Evolutionary conservation across 2,888 invertebrate species (phyloP), one percentile per base, ranked within the genome.

Genomic region (Anaspis maculata): DNA sequence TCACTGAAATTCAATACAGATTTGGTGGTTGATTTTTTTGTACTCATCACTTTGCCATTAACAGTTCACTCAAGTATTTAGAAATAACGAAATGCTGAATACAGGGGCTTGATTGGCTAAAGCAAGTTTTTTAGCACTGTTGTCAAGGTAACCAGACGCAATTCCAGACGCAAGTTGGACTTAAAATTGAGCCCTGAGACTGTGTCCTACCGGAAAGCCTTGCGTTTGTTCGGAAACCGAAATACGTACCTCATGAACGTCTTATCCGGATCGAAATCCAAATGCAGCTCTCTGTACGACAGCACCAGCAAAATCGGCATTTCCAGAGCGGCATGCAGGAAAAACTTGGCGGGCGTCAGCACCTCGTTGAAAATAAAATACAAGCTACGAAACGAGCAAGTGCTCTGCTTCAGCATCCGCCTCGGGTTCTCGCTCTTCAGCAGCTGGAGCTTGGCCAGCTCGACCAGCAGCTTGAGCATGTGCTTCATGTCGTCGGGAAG

Each of bases 241-340:
- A n/a, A n/a, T n/a, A n/a, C n/a, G n/a, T n/a, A 78, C 73, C 86
- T 75, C 54, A 83, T 77, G 45, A 79, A 71, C 32, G 81, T 78
- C 60, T 92, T 92, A 42, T 84, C 81, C 0, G 91, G 88, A 65
- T 96, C 94, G 19, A 92, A 79, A 59, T 96, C 95, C 30, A 95
- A 73, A 65, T 86, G 89, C 66, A 82, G 81, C 58, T 95, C 92
- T 56, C 90, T 90, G 49, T 90, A 89, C 62, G 87, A 86, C 22
- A 97, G 71, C 25, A 96, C 76, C 32, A 83, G 77, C 78, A 95
- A 85, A 29, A 97, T 83, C 0, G 97, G 94, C 25, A 82, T 83
- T 62, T 92, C 87, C 7, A 97, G 72, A 0, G 94, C 88, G 1
- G 94, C 88, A 2, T 91, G 85, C 13, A 98, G 74, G 68, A 96